These are phyloP conservation scores for Rhodophaea formosa DNA, from an alignment of 2,888 invertebrate genomes.

Conservation along the genomic window DNA sequence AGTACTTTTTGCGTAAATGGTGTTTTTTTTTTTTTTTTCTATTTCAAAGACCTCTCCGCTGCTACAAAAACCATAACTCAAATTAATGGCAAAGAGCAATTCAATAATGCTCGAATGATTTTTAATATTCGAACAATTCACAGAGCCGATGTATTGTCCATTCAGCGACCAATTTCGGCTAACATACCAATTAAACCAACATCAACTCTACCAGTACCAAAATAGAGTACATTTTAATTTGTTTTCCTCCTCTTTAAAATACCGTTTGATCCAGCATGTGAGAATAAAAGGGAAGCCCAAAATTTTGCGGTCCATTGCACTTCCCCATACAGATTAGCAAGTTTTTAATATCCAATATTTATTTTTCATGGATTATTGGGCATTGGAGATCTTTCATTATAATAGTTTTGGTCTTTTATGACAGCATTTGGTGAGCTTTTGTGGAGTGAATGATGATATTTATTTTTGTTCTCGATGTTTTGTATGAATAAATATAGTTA, in stretches of 20 bases:
- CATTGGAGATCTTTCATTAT: conserved; percentile 11
- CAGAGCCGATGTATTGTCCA: conserved; percentile 59
- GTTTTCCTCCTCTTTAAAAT: conserved; percentile 19
- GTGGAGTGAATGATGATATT: neutral
- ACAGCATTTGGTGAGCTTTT: neutral
- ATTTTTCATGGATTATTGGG: conserved; percentile 16
- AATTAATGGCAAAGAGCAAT: conserved; percentile 70
- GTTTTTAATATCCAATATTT: conserved; percentile 17
- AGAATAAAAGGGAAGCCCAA: conserved; percentile 14
- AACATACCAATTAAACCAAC: conserved; percentile 26
- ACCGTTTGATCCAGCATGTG: conserved; percentile 19
- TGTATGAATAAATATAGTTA: too few species aligned
- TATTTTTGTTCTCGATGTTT: too few species aligned
- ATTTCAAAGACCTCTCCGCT: conserved; percentile 29
- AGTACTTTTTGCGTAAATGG: too few species aligned
- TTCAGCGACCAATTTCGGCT: conserved; percentile 56
- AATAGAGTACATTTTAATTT: conserved; percentile 33
- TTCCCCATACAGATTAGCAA: conserved; percentile 14
- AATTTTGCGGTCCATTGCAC: conserved; percentile 18
- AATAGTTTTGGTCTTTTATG: conserved; percentile 13
- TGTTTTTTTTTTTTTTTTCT: too few species aligned
- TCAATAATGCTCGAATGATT: conserved; percentile 74
- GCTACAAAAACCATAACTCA: conserved; percentile 33
- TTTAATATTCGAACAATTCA: conserved; percentile 74
- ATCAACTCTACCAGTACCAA: conserved; percentile 20